A percentile compares a stretch with the other conserved stretches of the same genome.
These are phyloP conservation scores for Chamaea fasciata DNA, from an alignment of 2,113 vertebrate genomes.

Conservation along the genomic window DNA sequence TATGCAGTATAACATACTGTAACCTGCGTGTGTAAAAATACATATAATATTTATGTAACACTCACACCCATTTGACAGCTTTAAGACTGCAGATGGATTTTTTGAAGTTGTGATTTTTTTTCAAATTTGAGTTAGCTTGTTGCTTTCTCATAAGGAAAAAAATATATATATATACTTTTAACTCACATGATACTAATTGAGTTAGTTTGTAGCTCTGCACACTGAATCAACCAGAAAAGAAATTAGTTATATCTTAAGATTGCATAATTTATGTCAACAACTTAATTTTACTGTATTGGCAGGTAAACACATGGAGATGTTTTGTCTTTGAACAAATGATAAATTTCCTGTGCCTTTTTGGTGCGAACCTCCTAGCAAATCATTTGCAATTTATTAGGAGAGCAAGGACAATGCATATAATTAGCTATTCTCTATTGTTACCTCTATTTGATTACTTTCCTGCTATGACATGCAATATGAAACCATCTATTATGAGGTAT, in stretches of 20 bases:
- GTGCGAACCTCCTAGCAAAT: conserved; percentile 23
- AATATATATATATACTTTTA: not conserved
- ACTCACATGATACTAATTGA: not conserved
- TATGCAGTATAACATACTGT: not conserved
- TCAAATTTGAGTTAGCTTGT: not conserved
- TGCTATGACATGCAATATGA: conserved; percentile 49
- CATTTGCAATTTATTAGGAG: conserved; percentile 35
- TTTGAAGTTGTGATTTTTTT: not conserved
- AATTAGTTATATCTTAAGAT: not conserved
- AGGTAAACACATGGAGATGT: not conserved
- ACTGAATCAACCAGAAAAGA: not conserved
- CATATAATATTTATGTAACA: conserved; percentile 17
- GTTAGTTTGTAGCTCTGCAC: not conserved
- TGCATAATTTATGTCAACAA: not conserved
- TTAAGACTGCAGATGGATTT: not conserved
- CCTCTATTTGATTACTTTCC: conserved; percentile 46
- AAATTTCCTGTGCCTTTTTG: not conserved
- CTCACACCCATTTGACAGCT: not conserved
- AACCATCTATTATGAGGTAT: conserved; percentile 62
- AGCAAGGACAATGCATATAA: conserved; percentile 24
- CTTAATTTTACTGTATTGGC: not conserved
- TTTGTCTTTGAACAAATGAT: not conserved
- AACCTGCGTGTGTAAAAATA: not conserved
- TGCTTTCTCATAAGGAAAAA: not conserved
- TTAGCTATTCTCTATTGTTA: conserved; percentile 54